Base-by-base conservation (phyloP, 2,888 invertebrate genomes). In the Thereva nobilitata region DNA sequence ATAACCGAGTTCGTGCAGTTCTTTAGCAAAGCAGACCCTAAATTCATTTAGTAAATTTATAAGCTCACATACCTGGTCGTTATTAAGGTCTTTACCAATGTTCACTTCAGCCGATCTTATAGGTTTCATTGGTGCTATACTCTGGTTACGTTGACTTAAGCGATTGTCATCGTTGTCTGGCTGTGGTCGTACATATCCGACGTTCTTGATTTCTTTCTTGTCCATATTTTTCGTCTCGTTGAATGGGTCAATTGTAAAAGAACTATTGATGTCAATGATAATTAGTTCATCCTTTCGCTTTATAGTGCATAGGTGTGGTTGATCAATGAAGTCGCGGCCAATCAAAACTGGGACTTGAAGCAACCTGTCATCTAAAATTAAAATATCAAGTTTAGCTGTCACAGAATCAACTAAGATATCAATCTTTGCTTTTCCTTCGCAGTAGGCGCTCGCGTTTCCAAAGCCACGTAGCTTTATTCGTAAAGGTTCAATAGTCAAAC, bases 1-100 rank as follows among this genome's bases (percentile, higher is more conserved):
- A 53, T 38, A 53, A 9, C 53, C 53, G 8, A 53, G 10, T 3
- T 53, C 53, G n/a, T 53, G 7, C 35, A 53, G 37, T 9, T 37
- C 9, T 53, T 53, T 37, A n/a, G 53, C 35, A n/a, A 53, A 53
- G 38, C 37, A 53, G n/a, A n/a, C 4, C 8, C 45, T 9, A 9
- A 45, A 45, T 5, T 45, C 45, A n/a, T 45, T 45, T 5, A 45
- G n/a, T 1, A 1, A 10, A 10, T 9, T 45, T 45, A 45, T 10
- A n/a, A 2, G 45, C 10, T 45, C n/a, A 9, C 10, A 10, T 10
- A 45, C 10, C 10, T 45, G 3, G 2, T 45, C 9, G 9, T 4
- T 1, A 10, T 45, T 45, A 45, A 45, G 45, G n/a, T 45, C 10
- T 10, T 45, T 1, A n/a, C 9, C 45, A 45, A 10, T 1, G 10